Base-by-base conservation (phyloP, 1,140 invertebrate species). In the Melipona quadrifasciata region DNA sequence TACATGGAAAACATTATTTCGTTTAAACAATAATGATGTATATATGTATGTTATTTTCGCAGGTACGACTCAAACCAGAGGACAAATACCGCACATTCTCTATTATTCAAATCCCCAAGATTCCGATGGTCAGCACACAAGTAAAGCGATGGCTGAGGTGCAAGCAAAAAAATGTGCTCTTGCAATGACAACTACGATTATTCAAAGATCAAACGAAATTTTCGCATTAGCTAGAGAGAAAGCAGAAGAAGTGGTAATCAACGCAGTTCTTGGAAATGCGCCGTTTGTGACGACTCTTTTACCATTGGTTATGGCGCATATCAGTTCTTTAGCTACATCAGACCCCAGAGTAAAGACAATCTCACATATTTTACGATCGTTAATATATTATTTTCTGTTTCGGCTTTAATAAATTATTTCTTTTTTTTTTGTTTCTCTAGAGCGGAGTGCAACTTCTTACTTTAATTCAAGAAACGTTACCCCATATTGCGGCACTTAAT, bases 1-100 rank as follows among this genome's bases (percentile, higher is more conserved):
- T 51, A 11, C 11, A 72, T 78, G 24, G 16, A 6, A 34, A 47
- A 34, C 10, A 47, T 14, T 8, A 2, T 47, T 64, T 27, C 4
- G n/a, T 21, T 76, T 31, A 70, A 65, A 14, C n/a, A 17, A 68
- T 5, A 73, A 19, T 64, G 51, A 55, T 53, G 70, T 39, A 47
- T 10, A 47, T 47, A 86, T 51, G 53, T 19, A 70, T 76, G 81
- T n/a, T 72, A 67, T 76, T 76, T 24, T 55, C 73, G 14, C n/a
- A 94, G 93, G 93, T 55, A 95, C 99, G 1, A 99, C 98, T 8
- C 96, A 99, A 88, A 97, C 97, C 0, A 95, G 99, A 64, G 99
- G 99, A 67, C 99, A 99, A 95, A 97, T 99, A 89, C 99, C 99
- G 0, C 97, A 98, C 90, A 96, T 99, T 78, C 95, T 99, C 12